A percentile compares a stretch with the other conserved stretches of the same genome.
phyloP scores from a whole-genome alignment of 2,888 invertebrate genomes.

The Strigamia crassipes region DNA sequence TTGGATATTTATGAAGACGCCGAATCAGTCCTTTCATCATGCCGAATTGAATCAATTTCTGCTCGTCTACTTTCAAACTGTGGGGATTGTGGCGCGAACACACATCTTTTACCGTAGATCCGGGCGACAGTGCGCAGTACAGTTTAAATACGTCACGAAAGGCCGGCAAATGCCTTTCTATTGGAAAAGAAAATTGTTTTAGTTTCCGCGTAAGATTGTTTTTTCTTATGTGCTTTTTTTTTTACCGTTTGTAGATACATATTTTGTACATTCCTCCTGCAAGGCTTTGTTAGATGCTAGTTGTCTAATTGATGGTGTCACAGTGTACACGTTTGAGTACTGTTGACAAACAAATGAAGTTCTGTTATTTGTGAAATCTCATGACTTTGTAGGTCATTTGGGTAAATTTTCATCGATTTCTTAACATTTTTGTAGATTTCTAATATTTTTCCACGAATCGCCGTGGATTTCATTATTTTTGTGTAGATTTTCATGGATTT shows the following conservation, averaged over 20 bases:
- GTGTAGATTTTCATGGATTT: too few relatives aligned
- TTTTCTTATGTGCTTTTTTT: background rate
- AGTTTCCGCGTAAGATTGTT: background rate
- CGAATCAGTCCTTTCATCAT: slow-evolving; percentile 82
- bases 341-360: slow-evolving; percentile 60
- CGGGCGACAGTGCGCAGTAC: slow-evolving; percentile 77
- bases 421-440: too few relatives aligned
- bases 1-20: slow-evolving; percentile 71
- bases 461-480: too few relatives aligned
- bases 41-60: slow-evolving; percentile 81
- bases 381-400: too few relatives aligned
- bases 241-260: slow-evolving; percentile 72
- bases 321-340: slow-evolving; percentile 84
- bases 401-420: too few relatives aligned
- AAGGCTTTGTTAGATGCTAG: slow-evolving; percentile 70
- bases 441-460: too few relatives aligned
- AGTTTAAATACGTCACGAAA: slow-evolving; percentile 74
- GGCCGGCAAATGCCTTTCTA: slow-evolving; percentile 69
- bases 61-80: slow-evolving; percentile 65
- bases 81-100: slow-evolving; percentile 76
- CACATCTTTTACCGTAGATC: slow-evolving; percentile 75
- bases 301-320: slow-evolving; percentile 73
- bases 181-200: slow-evolving; percentile 45
- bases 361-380: too few relatives aligned
- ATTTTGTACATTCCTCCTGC: slow-evolving; percentile 73